Base-by-base conservation (phyloP, 2,113 vertebrate genomes). In the Odocoileus virginianus region DNA sequence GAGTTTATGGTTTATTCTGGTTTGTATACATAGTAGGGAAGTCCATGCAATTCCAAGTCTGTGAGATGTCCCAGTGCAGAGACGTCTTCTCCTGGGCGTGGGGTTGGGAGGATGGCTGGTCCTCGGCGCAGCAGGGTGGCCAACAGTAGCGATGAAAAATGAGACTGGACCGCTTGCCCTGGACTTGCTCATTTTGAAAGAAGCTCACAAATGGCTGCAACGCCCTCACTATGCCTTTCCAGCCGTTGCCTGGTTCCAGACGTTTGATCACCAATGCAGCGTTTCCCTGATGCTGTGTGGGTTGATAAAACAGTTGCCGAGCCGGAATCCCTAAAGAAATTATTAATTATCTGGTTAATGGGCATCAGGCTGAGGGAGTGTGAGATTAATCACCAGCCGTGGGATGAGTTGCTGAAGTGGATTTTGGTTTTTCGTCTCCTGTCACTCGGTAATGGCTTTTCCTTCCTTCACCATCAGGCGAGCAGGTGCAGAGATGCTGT, bases 271-370 rank as follows among this genome's bases (percentile, higher is more conserved):
- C 97, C 98, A 98, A 97, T 91, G 91, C 98, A 96, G 98, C 96
- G 82, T 98, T 98, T 98, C 98, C 97, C 96, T 98, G 98, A 98
- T 98, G 97, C 99, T 98, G 98, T 98, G 99, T 99, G 99, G 99
- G 98, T 99, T 99, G 99, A 99, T 99, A 99, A 99, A 99, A 99
- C 99, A 99, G 99, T 99, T 99, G 99, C 99, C 50, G 98, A 99
- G 98, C 99, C 98, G 98, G 98, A 99, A 98, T 99, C 99, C 99
- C 99, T 99, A 98, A 99, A 99, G 99, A 99, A 99, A 99, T 99
- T 99, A 99, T 99, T 99, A 99, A 99, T 99, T 99, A 99, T 99
- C 99, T 99, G 99, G 99, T 99, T 99, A 99, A 99, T 99, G 99
- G 99, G 99, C 99, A 99, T 99, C 99, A 99, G 99, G 99, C 99